phyloP scores from a whole-genome alignment of 2,888 invertebrate species.

The Epistrophe grossulariae region DNA sequence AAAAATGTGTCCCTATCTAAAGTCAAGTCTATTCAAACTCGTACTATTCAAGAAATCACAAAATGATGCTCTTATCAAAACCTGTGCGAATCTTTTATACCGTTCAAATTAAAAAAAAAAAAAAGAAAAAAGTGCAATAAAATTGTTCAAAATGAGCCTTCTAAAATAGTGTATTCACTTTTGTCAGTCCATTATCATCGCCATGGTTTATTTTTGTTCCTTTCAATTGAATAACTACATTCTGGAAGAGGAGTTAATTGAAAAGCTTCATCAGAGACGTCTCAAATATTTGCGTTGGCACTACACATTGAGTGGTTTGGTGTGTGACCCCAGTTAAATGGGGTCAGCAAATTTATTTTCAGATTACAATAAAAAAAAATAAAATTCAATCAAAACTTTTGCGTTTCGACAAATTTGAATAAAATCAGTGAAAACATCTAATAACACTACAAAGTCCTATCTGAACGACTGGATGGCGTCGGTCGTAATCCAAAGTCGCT shows the following conservation, averaged over 20 bases:
- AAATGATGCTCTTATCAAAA: conserved; percentile 24
- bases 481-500: not conserved
- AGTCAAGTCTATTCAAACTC: not conserved
- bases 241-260: conserved; percentile 20
- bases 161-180: conserved; percentile 43
- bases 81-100: conserved; percentile 57
- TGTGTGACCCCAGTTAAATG: conserved; percentile 49
- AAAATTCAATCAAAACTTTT: conserved; percentile 22
- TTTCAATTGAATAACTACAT: conserved; percentile 47
- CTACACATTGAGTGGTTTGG: not conserved
- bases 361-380: conserved; percentile 21
- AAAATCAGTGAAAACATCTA: not conserved
- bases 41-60: conserved; percentile 48
- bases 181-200: conserved; percentile 32
- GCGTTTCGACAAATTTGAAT: conserved; percentile 18
- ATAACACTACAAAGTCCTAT: conserved; percentile 8
- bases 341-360: conserved; percentile 35
- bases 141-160: conserved; percentile 9
- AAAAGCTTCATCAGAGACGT: conserved; percentile 29
- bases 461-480: not conserved
- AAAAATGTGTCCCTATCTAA: too few species aligned
- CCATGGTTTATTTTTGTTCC: conserved; percentile 24
- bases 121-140: conserved; percentile 8
- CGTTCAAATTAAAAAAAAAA: not conserved
- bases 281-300: conserved; percentile 61